Evolutionary conservation across 2,888 invertebrate species (phyloP).

Genomic region (Netelia melanura): DNA sequence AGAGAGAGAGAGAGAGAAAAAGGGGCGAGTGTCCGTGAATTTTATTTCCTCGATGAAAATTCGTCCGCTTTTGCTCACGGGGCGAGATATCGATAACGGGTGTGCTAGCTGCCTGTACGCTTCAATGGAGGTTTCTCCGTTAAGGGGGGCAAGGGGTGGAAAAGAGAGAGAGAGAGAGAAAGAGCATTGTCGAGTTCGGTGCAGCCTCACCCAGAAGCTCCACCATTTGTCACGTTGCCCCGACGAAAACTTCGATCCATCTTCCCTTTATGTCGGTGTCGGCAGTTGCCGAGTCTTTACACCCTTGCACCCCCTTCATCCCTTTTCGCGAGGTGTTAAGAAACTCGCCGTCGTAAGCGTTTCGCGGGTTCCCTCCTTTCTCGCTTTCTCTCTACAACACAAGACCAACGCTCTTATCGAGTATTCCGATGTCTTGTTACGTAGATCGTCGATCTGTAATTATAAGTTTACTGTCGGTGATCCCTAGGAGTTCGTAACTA

Average conservation of each 20-base stretch:
- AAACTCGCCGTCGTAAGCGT: conserved; percentile 65
- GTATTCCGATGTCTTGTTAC: conserved; percentile 25
- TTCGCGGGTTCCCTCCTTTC: conserved; percentile 31
- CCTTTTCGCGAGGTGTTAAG: conserved; percentile 52
- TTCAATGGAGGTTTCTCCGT: conserved; percentile 27
- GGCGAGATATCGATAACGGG: conserved; percentile 63
- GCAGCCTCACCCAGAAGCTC: conserved; percentile 58
- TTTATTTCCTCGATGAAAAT: conserved; percentile 59
- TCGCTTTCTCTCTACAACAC: neutral
- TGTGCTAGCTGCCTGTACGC: conserved; percentile 40
- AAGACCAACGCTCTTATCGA: conserved; percentile 22
- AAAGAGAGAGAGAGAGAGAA: conserved; percentile 7
- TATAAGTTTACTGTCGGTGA: conserved; percentile 8
- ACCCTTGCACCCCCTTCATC: neutral
- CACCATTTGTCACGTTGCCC: conserved; percentile 73
- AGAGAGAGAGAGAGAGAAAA: neutral
- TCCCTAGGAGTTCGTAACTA: no score
- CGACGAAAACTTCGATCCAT: conserved; percentile 76
- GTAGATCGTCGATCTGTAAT: conserved; percentile 36
- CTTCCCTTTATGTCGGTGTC: conserved; percentile 76
- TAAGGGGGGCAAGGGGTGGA: neutral
- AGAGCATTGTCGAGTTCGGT: conserved; percentile 9
- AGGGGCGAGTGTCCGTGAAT: conserved; percentile 59
- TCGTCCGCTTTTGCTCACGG: conserved; percentile 49
- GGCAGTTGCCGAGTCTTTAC: conserved; percentile 65